Evolutionary conservation across 2,888 invertebrate species (phyloP).

Genomic region (Nemapogon koenigi): DNA sequence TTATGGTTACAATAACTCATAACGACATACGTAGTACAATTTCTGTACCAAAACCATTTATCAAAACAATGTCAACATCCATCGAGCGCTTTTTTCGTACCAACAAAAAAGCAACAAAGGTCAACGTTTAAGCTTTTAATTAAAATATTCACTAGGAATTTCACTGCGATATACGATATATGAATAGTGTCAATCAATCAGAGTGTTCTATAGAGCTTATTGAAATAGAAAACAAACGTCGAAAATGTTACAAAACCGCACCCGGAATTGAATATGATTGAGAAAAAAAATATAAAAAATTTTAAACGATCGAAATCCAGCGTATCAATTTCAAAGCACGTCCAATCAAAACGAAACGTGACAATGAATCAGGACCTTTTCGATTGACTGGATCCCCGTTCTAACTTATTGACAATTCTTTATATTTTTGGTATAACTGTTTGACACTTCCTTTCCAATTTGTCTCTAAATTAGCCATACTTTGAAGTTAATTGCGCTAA

Average conservation of each 20-base stretch:
- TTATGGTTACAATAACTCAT: no score
- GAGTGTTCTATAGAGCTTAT: no score
- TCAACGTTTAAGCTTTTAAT: no score
- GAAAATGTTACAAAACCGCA: slow-evolving; percentile 51
- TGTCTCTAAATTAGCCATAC: no score
- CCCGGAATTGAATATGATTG: slow-evolving; percentile 48
- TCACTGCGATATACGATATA: no score
- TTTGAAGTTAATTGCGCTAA: no score
- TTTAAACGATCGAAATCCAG: slow-evolving; percentile 52
- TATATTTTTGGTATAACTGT: slow-evolving; percentile 59
- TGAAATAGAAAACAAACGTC: slow-evolving; percentile 37
- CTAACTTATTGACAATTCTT: slow-evolving; percentile 58
- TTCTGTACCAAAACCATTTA: no score
- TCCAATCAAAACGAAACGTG: slow-evolving; percentile 62
- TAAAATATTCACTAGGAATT: no score
- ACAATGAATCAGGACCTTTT: slow-evolving; percentile 59
- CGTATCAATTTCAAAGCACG: slow-evolving; percentile 62
- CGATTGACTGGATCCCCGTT: slow-evolving; percentile 22
- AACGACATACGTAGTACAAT: no score
- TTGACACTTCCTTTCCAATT: slow-evolving; percentile 54
- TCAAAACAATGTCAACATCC: no score
- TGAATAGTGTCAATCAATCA: slow-evolving; percentile 8
- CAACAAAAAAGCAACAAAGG: no score
- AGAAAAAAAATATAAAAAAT: slow-evolving; percentile 53
- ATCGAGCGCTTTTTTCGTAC: no score